A percentile compares a stretch with the other conserved stretches of the same genome.
These are phyloP conservation scores for Lagenorhynchus albirostris DNA, from an alignment of 2,113 vertebrate species.

Conservation along the genomic window DNA sequence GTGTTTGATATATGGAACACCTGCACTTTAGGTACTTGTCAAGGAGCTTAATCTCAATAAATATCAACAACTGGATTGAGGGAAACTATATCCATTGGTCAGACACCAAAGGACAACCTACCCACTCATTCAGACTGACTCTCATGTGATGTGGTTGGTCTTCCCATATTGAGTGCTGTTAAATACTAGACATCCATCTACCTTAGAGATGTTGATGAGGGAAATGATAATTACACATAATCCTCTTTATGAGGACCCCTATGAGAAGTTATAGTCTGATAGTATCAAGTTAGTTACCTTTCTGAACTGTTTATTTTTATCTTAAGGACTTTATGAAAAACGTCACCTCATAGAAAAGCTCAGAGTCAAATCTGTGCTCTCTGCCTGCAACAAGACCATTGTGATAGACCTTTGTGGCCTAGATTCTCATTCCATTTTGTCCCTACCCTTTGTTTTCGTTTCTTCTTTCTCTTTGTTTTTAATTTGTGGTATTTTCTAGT, in stretches of 20 bases:
- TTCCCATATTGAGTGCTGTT: not conserved
- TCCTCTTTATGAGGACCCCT: not conserved
- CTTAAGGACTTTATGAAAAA: slow-evolving; percentile 10
- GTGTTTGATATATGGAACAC: not conserved
- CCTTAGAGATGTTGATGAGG: not conserved
- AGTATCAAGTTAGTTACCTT: not conserved
- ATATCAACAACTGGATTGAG: not conserved
- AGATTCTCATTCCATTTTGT: not conserved
- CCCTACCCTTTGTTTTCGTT: not conserved
- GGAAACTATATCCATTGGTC: not conserved
- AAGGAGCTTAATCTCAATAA: not conserved
- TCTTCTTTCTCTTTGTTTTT: not conserved
- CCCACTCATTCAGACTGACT: not conserved
- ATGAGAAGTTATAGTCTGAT: not conserved
- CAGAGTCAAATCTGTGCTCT: not conserved
- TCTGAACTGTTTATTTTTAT: not conserved
- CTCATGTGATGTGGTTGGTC: not conserved
- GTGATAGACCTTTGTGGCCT: not conserved
- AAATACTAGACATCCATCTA: not conserved
- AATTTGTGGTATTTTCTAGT: not conserved
- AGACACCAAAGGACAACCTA: not conserved
- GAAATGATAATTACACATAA: not conserved
- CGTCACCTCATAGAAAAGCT: not conserved
- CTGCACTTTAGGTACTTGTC: not conserved
- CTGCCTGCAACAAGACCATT: not conserved